Evolutionary conservation across 2,797 vertebrate genomes (phyloP), one percentile per base, ranked within the genome.

Genomic region (Amblyopsis hoosieri): DNA sequence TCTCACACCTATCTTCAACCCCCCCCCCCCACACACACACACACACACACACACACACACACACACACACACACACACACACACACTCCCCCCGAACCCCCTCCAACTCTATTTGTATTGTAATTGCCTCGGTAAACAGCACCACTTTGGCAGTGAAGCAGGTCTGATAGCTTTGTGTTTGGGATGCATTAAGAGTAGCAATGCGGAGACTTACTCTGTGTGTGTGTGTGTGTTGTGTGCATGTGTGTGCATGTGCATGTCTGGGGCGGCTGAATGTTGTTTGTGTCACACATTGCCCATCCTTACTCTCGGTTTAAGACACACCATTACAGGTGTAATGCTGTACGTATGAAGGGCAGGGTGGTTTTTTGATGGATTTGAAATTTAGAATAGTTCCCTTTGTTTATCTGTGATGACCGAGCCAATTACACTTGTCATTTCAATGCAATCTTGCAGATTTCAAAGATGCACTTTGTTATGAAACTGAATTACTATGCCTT

Each of bases 81-180:
- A 11, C 6, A 46, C 54, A 12, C 57, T 76, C 66, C 71, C 51
- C 61, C 76, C 79, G 75, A 81, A 81, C 86, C 87, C 86, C 87
- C 85, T 87, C 86, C 86, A 86, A 87, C 85, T 90, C 88, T 89
- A 88, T 89, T 89, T 91, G 87, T 88, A 88, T 90, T 88, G 90
- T 90, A 90, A 91, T 91, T 90, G 84, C 88, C 85, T 88, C 81
- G 83, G 88, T 90, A 90, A 91, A 91, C 88, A 91, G 84, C 85
- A 80, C 81, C 88, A 88, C 87, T 91, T 90, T 91, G 89, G 88
- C 86, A 84, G 80, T 80, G 85, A 87, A 88, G 86, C 87, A 85
- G 84, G 81, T 85, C 86, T 88, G 87, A 91, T 91, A 88, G 89
- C 87, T 84, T 37, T 85, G 83, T 91, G 84, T 88, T 90, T 87